These are phyloP conservation scores for Cydia strobilella DNA, from an alignment of 1,140 invertebrate genomes.

Conservation along the genomic window DNA sequence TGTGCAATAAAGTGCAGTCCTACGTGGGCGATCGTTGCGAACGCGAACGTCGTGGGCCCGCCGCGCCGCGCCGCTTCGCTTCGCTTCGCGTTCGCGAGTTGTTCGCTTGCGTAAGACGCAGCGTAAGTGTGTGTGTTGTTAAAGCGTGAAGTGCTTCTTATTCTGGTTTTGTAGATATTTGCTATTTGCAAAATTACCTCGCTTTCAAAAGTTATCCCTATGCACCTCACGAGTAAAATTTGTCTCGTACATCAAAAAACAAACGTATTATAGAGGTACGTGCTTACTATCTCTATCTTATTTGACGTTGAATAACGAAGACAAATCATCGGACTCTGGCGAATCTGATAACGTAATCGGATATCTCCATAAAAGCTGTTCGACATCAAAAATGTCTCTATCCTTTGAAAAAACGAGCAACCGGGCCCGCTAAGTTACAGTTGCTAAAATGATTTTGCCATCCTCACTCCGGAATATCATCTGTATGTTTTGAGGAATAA, in stretches of 20 bases:
- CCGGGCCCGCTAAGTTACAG: not conserved
- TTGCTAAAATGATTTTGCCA: conserved; percentile 15
- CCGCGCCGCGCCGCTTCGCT: too few species aligned
- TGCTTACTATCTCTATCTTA: not conserved
- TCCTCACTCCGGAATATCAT: not conserved
- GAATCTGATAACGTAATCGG: conserved; percentile 26
- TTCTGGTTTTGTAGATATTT: too few species aligned
- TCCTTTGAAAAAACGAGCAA: conserved; percentile 13
- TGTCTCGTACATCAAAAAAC: not conserved
- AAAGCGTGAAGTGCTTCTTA: too few species aligned
- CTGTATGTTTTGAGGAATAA: not conserved
- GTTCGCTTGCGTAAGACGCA: too few species aligned
- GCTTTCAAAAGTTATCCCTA: too few species aligned
- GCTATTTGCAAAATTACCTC: too few species aligned
- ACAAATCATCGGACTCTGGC: conserved; percentile 5
- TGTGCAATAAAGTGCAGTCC: too few species aligned
- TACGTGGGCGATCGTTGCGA: too few species aligned
- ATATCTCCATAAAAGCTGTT: conserved; percentile 24
- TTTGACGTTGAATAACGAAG: not conserved
- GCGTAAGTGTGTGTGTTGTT: too few species aligned
- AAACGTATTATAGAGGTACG: not conserved
- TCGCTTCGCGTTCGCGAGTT: too few species aligned
- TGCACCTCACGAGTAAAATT: too few species aligned
- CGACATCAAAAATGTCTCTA: conserved; percentile 30
- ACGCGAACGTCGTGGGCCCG: too few species aligned